These are phyloP conservation scores for Trichacis sp. DNA, from an alignment of 2,888 invertebrate genomes.

Conservation along the genomic window DNA sequence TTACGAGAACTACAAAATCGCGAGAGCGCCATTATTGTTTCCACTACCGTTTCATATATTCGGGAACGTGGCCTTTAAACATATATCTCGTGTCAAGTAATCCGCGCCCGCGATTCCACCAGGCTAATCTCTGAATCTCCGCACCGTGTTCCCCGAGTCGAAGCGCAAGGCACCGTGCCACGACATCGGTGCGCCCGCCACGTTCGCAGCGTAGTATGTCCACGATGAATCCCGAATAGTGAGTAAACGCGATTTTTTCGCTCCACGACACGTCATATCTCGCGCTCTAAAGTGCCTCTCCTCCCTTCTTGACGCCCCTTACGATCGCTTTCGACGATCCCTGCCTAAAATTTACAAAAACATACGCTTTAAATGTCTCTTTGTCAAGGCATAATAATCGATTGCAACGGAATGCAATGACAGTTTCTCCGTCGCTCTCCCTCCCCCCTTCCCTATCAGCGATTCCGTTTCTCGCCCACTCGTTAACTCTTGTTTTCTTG, in stretches of 20 bases:
- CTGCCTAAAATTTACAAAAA: background rate
- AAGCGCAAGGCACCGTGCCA: too few relatives aligned
- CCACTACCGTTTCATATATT: too few relatives aligned
- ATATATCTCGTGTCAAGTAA: too few relatives aligned
- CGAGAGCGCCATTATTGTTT: too few relatives aligned
- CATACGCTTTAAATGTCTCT: constrained; percentile 10
- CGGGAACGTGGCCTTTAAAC: too few relatives aligned
- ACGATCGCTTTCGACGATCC: background rate
- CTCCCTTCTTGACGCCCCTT: constrained; percentile 2
- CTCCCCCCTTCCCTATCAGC: constrained; percentile 18
- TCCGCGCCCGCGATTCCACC: too few relatives aligned
- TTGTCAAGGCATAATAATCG: constrained; percentile 18
- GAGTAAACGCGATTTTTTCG: constrained; percentile 57
- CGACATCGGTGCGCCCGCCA: constrained; percentile 40
- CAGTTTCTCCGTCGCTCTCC: constrained; percentile 29
- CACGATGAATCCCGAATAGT: constrained; percentile 71
- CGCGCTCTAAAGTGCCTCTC: too few relatives aligned
- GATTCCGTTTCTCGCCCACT: constrained; percentile 30
- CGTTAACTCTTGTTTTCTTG: constrained; percentile 14
- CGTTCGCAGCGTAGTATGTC: constrained; percentile 64
- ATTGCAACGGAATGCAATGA: constrained; percentile 31
- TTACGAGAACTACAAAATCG: too few relatives aligned
- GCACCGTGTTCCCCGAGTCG: too few relatives aligned
- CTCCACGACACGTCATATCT: too few relatives aligned
- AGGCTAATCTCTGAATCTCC: too few relatives aligned